Conservation (phyloP, 2,888 invertebrate species). For the Ethmia dodecea region DNA sequence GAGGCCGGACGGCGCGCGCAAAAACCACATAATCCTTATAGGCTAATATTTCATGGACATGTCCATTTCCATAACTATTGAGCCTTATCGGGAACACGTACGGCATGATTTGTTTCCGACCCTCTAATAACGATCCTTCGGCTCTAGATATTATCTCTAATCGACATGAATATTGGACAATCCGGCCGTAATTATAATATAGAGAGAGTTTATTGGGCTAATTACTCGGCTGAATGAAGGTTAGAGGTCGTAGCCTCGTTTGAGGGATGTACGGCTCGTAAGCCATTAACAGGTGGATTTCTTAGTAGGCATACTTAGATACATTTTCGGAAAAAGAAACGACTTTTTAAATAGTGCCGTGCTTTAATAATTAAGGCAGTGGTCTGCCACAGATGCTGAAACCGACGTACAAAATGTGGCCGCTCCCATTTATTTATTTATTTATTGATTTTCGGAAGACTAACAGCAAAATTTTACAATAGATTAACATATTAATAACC, state of each 20-base stretch:
- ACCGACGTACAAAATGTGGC: no score
- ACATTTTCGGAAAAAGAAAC: no score
- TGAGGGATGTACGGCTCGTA: neutral
- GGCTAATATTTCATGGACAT: slow-evolving; percentile 24
- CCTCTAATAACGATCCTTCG: slow-evolving; percentile 39
- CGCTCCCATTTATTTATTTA: no score
- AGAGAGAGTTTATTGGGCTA: slow-evolving; percentile 32
- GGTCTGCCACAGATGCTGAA: no score
- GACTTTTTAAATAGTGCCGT: no score
- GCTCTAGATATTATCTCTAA: slow-evolving; percentile 43
- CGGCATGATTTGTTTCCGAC: slow-evolving; percentile 41
- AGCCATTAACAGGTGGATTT: no score
- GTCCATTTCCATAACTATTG: slow-evolving; percentile 38
- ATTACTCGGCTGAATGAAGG: slow-evolving; percentile 18
- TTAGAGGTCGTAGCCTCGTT: neutral
- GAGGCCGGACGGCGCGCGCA: no score
- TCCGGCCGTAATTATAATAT: slow-evolving; percentile 25
- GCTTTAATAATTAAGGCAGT: no score
- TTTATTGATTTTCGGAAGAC: no score
- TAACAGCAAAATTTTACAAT: no score
- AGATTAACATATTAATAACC: no score
- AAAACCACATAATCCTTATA: slow-evolving; percentile 14
- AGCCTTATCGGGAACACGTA: slow-evolving; percentile 41
- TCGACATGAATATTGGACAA: slow-evolving; percentile 45
- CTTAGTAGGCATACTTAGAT: no score